These are phyloP conservation scores for Conistra vaccinii DNA, from an alignment of 2,888 invertebrate species.

Conservation along the genomic window DNA sequence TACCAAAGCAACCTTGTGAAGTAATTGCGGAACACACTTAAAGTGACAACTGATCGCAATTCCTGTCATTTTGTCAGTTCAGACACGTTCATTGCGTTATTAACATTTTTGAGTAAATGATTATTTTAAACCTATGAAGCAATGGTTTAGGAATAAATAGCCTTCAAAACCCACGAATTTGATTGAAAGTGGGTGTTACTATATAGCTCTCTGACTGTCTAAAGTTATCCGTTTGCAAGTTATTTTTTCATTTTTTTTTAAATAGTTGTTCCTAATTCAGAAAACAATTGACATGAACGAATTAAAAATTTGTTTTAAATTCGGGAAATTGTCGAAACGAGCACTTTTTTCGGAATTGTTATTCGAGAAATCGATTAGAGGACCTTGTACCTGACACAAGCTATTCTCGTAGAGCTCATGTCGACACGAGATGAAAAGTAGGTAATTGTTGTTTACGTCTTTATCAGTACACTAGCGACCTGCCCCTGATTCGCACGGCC, in stretches of 20 bases:
- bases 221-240: background rate
- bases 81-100: too few relatives aligned
- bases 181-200: background rate
- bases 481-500: too few relatives aligned
- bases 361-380: background rate
- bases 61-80: background rate
- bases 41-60: background rate
- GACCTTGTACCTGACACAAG: background rate
- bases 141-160: background rate
- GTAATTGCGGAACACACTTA: background rate
- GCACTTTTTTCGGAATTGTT: too few relatives aligned
- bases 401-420: background rate
- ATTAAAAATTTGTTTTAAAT: too few relatives aligned
- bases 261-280: too few relatives aligned
- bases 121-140: background rate
- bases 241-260: too few relatives aligned
- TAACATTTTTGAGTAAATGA: background rate
- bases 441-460: too few relatives aligned
- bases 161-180: background rate
- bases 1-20: background rate
- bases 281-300: too few relatives aligned
- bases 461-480: too few relatives aligned
- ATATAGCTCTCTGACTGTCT: background rate
- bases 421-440: background rate
- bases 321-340: background rate